These are phyloP conservation scores for Sander vitreus DNA, from an alignment of 2,113 vertebrate genomes.

Conservation along the genomic window DNA sequence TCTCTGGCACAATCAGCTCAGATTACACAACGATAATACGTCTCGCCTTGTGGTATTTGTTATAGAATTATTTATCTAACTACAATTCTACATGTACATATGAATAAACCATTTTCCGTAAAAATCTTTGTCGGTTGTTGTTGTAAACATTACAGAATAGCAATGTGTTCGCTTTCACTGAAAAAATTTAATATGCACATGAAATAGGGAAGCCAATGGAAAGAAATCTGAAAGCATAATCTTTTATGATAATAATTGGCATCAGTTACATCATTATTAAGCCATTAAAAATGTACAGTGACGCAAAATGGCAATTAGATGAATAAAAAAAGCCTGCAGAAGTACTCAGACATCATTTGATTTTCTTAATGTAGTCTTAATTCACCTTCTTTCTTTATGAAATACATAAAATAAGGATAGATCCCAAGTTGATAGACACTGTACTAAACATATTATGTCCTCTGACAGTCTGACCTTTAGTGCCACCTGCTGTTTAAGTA, in stretches of 20 bases:
- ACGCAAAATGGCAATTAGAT: conserved; percentile 29
- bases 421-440: not conserved
- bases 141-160: not conserved
- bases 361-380: not conserved
- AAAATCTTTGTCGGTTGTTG: not conserved
- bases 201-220: conserved; percentile 2
- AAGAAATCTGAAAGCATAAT: conserved; percentile 10
- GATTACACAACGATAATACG: not conserved
- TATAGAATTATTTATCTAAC: not conserved
- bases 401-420: not conserved
- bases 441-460: not conserved
- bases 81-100: not conserved
- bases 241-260: conserved; percentile 15
- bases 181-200: conserved; percentile 12
- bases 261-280: conserved; percentile 40
- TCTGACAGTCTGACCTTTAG: conserved; percentile 45
- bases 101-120: not conserved
- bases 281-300: conserved; percentile 28
- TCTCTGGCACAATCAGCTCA: not conserved
- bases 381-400: not conserved
- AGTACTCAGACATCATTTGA: not conserved
- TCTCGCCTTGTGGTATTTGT: not conserved
- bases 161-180: not conserved
- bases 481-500: conserved; percentile 63
- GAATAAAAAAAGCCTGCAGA: conserved; percentile 30